Evolutionary conservation across 2,888 invertebrate genomes (phyloP).

Genomic region (Parasteatoda lunata): DNA sequence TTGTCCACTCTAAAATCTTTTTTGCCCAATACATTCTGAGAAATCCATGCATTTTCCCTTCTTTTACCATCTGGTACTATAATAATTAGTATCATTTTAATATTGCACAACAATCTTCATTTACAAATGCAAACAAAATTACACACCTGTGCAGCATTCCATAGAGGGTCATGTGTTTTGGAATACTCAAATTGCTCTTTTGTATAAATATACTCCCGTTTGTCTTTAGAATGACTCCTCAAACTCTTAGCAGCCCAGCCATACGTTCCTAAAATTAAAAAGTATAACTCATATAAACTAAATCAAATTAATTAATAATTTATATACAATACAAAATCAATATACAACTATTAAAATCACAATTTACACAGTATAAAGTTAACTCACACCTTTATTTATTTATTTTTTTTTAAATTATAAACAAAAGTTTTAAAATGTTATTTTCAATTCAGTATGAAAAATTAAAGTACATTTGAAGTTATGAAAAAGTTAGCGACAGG

Average conservation of each 20-base stretch:
- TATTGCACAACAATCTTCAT: not conserved
- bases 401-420: too few species aligned
- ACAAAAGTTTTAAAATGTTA: too few species aligned
- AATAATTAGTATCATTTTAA: slow-evolving; percentile 29
- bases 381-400: too few species aligned
- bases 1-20: slow-evolving; percentile 93
- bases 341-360: too few species aligned
- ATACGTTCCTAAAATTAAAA: slow-evolving; percentile 74
- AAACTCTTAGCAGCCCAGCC: slow-evolving; percentile 88
- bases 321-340: too few species aligned
- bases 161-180: slow-evolving; percentile 88
- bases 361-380: too few species aligned
- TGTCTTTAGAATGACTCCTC: slow-evolving; percentile 85
- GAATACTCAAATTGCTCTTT: slow-evolving; percentile 82
- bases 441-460: too few species aligned
- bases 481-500: too few species aligned
- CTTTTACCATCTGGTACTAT: slow-evolving; percentile 83
- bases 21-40: slow-evolving; percentile 97
- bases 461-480: too few species aligned
- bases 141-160: slow-evolving; percentile 86
- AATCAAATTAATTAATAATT: too few species aligned
- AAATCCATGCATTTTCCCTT: slow-evolving; percentile 95
- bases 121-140: not conserved
- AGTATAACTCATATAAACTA: too few species aligned
- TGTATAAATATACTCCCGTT: slow-evolving; percentile 83